A percentile compares a stretch with the other conserved stretches of the same genome.
These are phyloP conservation scores for Carcinoscorpius rotundicauda DNA, from an alignment of 1,140 invertebrate genomes.

Conservation along the genomic window DNA sequence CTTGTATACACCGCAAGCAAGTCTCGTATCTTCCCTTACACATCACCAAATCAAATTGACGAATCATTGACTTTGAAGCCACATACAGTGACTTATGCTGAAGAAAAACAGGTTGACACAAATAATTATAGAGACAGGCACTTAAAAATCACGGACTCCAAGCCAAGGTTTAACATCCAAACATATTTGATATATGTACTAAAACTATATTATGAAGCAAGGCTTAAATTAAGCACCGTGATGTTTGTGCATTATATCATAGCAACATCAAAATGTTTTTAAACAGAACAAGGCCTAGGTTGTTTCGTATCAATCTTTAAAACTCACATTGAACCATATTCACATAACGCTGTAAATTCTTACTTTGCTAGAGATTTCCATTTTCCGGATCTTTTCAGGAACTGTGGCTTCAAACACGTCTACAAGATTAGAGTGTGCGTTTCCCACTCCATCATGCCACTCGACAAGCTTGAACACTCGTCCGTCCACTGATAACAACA, in stretches of 20 bases:
- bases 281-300: too few relatives aligned
- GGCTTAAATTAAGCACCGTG: too few relatives aligned
- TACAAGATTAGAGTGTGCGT: slow-evolving; percentile 63
- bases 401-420: slow-evolving; percentile 78
- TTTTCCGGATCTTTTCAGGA: slow-evolving; percentile 68
- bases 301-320: too few relatives aligned
- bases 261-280: too few relatives aligned
- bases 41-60: slow-evolving; percentile 71
- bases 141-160: too few relatives aligned
- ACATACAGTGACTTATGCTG: slow-evolving; percentile 73
- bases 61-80: slow-evolving; percentile 63
- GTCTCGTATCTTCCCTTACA: slow-evolving; percentile 73
- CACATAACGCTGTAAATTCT: slow-evolving; percentile 2
- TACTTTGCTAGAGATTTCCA: slow-evolving; percentile 64
- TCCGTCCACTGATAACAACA: slow-evolving; percentile 35
- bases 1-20: slow-evolving; percentile 70
- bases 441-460: slow-evolving; percentile 58
- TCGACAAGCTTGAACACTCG: slow-evolving; percentile 81
- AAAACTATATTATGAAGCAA: too few relatives aligned
- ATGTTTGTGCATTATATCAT: too few relatives aligned
- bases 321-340: too few relatives aligned
- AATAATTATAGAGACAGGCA: too few relatives aligned
- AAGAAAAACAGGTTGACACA: slow-evolving; percentile 9
- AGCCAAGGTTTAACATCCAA: too few relatives aligned
- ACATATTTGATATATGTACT: too few relatives aligned